Percentiles rank a stretch among this genome's conserved stretches.
phyloP scores from a whole-genome alignment of 2,888 invertebrate genomes.

The Campaea margaritaria region DNA sequence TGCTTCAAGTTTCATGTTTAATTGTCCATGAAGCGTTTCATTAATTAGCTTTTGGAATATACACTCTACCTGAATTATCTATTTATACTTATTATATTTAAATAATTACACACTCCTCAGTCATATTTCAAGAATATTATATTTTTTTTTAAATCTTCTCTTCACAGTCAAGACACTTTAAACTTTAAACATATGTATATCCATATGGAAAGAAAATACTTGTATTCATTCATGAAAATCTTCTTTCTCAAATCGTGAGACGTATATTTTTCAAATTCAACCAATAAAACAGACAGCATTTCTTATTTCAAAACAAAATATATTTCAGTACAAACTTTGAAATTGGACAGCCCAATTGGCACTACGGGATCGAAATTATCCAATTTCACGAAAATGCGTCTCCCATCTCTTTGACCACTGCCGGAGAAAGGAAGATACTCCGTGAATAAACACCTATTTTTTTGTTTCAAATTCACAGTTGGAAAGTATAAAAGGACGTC shows the following conservation, averaged over 20 bases:
- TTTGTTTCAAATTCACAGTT: constrained; percentile 43
- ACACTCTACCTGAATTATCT: no score
- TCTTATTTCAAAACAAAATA: constrained; percentile 35
- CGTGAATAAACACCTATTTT: constrained; percentile 47
- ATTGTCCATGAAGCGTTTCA: constrained; percentile 4
- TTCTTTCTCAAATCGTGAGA: constrained; percentile 1
- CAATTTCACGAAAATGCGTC: constrained; percentile 46
- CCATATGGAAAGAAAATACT: no score
- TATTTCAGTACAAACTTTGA: constrained; percentile 41
- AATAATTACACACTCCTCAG: no score
- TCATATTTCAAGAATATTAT: no score
- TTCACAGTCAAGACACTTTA: no score
- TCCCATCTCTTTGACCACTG: constrained; percentile 50
- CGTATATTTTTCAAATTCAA: not conserved
- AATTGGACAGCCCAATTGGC: constrained; percentile 46
- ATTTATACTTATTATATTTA: no score
- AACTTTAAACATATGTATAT: no score
- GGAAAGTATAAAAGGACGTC: constrained; percentile 45
- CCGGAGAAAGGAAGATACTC: constrained; percentile 46
- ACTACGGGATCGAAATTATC: constrained; percentile 50
- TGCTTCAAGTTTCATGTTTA: constrained; percentile 29
- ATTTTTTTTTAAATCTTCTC: no score
- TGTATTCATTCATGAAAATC: constrained; percentile 2
- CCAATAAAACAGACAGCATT: constrained; percentile 16
- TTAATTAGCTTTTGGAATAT: not conserved